Evolutionary conservation across 1,140 invertebrate genomes (phyloP).

Genomic region (Monochamus saltuarius): DNA sequence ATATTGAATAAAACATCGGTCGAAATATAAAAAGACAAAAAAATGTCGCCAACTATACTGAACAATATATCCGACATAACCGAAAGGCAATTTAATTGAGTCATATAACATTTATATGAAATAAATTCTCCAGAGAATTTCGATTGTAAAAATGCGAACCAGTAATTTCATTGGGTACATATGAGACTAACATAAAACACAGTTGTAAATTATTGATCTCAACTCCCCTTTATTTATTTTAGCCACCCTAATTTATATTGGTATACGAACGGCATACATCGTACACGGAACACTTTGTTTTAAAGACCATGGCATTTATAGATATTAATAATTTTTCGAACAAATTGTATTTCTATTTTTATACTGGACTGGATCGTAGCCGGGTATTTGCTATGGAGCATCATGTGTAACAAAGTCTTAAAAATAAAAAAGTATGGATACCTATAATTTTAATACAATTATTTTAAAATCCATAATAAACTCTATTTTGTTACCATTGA

Average conservation of each 20-base stretch:
- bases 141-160: constrained; percentile 46
- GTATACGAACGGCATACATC: constrained; percentile 18
- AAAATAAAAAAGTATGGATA: no score
- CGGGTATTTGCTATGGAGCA: no score
- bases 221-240: constrained; percentile 49
- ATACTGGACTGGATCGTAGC: constrained; percentile 20
- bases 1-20: constrained; percentile 26
- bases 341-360: constrained; percentile 9
- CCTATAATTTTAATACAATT: no score
- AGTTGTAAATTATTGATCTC: constrained; percentile 50
- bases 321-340: constrained; percentile 5
- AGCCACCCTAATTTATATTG: constrained; percentile 49
- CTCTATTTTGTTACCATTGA: no score
- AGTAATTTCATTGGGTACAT: constrained; percentile 45
- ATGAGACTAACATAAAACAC: constrained; percentile 44
- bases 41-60: constrained; percentile 23
- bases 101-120: constrained; percentile 47
- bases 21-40: constrained; percentile 24
- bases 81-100: constrained; percentile 39
- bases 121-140: constrained; percentile 44
- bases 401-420: no score
- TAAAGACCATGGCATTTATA: constrained; percentile 12
- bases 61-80: constrained; percentile 24
- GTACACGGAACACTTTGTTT: constrained; percentile 3
- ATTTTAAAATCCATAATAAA: no score